These are phyloP conservation scores for Botia kubotai DNA, from an alignment of 2,797 vertebrate genomes.

Conservation along the genomic window DNA sequence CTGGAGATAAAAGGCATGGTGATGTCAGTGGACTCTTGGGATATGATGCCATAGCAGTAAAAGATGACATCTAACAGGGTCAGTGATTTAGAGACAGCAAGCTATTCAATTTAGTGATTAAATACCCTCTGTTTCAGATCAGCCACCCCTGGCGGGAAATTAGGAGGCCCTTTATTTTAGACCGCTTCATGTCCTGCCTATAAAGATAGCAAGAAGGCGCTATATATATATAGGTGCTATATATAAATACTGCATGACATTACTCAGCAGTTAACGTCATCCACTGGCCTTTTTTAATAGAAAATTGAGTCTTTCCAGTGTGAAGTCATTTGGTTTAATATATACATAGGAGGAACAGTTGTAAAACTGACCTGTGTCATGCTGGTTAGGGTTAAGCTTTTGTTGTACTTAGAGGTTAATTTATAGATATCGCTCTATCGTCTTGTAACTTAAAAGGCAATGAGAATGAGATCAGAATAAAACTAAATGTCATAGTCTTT, in stretches of 20 bases:
- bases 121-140: constrained; percentile 49
- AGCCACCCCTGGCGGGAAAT: constrained; percentile 32
- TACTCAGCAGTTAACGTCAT: constrained; percentile 44
- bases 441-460: constrained; percentile 36
- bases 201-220: constrained; percentile 23
- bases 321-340: constrained; percentile 28
- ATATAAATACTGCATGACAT: constrained; percentile 48
- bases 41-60: constrained; percentile 10
- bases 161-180: constrained; percentile 44
- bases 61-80: constrained; percentile 39
- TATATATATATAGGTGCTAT: constrained; percentile 4
- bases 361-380: constrained; percentile 33
- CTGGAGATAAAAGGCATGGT: constrained; percentile 70
- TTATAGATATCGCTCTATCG: constrained; percentile 33
- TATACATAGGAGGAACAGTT: not conserved
- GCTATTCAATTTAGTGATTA: constrained; percentile 36
- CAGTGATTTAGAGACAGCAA: constrained; percentile 24
- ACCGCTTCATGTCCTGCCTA: constrained; percentile 34
- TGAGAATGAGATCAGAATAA: constrained; percentile 43
- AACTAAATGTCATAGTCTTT: constrained; percentile 43
- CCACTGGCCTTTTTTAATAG: constrained; percentile 22
- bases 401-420: constrained; percentile 39
- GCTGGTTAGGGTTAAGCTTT: constrained; percentile 20
- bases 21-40: constrained; percentile 26
- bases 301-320: constrained; percentile 11